Conservation (phyloP, 2,888 invertebrate genomes). For the Malthinus flaveolus region DNA sequence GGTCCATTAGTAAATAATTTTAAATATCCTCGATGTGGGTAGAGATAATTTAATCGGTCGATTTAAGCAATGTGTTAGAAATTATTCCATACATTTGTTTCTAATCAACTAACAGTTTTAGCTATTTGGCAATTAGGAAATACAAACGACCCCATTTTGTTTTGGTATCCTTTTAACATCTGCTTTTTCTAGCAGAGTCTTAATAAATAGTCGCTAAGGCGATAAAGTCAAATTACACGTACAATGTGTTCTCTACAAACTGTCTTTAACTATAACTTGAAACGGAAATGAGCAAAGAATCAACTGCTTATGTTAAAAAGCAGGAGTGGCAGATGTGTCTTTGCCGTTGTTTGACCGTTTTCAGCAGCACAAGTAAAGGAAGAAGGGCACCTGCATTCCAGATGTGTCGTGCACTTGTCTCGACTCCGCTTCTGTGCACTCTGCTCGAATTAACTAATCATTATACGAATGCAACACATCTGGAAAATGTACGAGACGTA, state of each 20-base stretch:
- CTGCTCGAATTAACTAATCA: conserved; percentile 33
- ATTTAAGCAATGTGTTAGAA: not conserved
- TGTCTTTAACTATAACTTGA: conserved; percentile 16
- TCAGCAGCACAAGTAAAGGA: conserved; percentile 16
- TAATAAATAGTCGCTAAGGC: conserved; percentile 22
- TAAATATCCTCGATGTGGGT: no score
- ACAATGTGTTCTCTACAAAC: conserved; percentile 23
- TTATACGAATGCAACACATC: conserved; percentile 26
- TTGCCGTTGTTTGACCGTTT: conserved; percentile 28
- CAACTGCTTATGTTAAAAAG: conserved; percentile 19
- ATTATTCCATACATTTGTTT: conserved; percentile 3
- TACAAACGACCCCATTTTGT: conserved; percentile 20
- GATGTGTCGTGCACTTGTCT: conserved; percentile 33
- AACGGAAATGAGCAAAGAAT: conserved; percentile 29
- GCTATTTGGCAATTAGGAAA: conserved; percentile 19
- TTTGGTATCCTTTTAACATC: conserved; percentile 15
- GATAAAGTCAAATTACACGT: conserved; percentile 28
- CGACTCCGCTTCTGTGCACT: conserved; percentile 22
- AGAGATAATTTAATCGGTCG: no score
- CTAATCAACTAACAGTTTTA: conserved; percentile 1
- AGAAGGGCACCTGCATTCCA: conserved; percentile 29
- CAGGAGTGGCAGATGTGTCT: conserved; percentile 27
- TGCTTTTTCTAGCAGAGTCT: conserved; percentile 21
- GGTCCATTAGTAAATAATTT: no score
- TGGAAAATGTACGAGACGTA: conserved; percentile 14